Conservation (phyloP, 2,113 vertebrate species). For the Callionymus lyra region DNA sequence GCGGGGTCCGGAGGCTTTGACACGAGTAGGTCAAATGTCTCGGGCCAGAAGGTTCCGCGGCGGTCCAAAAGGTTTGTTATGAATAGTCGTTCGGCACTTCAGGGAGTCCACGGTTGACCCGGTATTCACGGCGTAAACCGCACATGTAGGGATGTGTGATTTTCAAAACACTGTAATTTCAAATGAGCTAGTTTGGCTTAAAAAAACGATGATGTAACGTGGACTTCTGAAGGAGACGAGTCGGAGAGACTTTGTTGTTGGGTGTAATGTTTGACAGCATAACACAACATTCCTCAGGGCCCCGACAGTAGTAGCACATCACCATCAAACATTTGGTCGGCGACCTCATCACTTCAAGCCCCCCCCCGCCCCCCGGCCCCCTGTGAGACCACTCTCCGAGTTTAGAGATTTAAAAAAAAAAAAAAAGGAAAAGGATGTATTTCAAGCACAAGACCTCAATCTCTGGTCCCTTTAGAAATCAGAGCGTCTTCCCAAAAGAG, state of each 20-base stretch:
- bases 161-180: not conserved
- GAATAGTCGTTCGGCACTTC: conserved; percentile 34
- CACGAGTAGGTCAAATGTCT: conserved; percentile 45
- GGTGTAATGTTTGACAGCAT: conserved; percentile 51
- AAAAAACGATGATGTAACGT: conserved; percentile 11
- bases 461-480: conserved; percentile 32
- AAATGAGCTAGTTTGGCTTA: not conserved
- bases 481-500: conserved; percentile 43
- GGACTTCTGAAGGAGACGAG: not conserved
- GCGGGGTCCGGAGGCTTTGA: conserved; percentile 31
- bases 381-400: not conserved
- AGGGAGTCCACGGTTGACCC: not conserved
- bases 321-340: conserved; percentile 38
- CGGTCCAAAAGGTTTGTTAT: conserved; percentile 37
- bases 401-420: conserved; percentile 19
- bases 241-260: conserved; percentile 23
- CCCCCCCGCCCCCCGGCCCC: conserved; percentile 3
- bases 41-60: conserved; percentile 17
- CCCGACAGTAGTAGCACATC: conserved; percentile 35
- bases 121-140: not conserved
- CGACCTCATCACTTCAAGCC: conserved; percentile 4
- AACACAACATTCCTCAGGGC: conserved; percentile 54
- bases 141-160: too few species aligned
- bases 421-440: conserved; percentile 29
- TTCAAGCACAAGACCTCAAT: conserved; percentile 42